Percentiles rank a stretch among this genome's conserved stretches.
phyloP scores from a whole-genome alignment of 2,113 vertebrate genomes.

The Typhlomys cinereus region DNA sequence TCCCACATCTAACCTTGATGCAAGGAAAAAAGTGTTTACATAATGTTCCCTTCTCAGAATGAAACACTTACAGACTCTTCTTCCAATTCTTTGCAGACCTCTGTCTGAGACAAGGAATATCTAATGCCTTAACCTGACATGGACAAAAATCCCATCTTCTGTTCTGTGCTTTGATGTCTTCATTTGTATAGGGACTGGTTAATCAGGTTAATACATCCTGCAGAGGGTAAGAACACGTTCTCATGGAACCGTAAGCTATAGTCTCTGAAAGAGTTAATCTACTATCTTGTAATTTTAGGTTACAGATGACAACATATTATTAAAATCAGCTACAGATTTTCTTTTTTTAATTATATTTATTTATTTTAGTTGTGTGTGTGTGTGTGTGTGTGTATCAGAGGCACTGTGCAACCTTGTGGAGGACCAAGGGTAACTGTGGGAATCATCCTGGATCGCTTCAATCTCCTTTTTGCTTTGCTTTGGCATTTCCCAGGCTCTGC shows the following conservation, averaged over 20 bases:
- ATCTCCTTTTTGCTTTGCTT: no score
- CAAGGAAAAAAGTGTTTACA: not conserved
- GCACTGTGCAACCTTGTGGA: no score
- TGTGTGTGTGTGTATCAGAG: no score
- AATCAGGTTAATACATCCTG: not conserved
- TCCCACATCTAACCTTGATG: not conserved
- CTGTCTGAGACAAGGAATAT: not conserved
- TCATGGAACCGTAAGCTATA: not conserved
- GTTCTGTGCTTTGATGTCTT: not conserved
- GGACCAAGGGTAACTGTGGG: no score
- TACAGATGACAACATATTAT: not conserved
- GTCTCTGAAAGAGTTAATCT: not conserved
- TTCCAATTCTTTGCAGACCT: not conserved
- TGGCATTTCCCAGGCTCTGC: no score
- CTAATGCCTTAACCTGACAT: not conserved
- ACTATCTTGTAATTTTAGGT: not conserved
- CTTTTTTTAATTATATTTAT: no score
- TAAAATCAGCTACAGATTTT: not conserved
- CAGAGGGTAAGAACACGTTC: not conserved
- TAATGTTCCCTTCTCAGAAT: not conserved
- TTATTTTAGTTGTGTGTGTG: no score
- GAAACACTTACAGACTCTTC: not conserved
- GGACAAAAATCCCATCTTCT: not conserved
- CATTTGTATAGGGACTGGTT: not conserved
- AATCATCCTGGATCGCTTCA: no score